These are phyloP conservation scores for Heteromormyrus szaboi DNA, from an alignment of 2,797 vertebrate species.

Conservation along the genomic window DNA sequence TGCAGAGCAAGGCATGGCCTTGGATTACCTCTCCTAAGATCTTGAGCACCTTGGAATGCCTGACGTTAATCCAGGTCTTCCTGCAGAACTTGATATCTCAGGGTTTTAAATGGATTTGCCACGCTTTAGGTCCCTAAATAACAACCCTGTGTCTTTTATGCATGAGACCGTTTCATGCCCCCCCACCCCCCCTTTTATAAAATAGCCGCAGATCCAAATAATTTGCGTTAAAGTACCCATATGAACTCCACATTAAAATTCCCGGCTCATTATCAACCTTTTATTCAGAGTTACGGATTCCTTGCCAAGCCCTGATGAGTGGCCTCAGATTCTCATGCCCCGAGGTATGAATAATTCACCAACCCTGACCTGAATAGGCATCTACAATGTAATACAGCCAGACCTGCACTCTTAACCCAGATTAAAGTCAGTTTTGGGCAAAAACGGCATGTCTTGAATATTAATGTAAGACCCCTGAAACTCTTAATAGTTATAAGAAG, in stretches of 20 bases:
- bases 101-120: neutral
- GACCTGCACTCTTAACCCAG: neutral
- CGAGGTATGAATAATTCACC: slow-evolving; percentile 17
- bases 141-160: neutral
- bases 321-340: neutral
- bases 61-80: neutral
- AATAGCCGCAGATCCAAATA: neutral
- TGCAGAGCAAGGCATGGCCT: neutral
- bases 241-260: neutral
- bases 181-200: neutral
- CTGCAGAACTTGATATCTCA: neutral
- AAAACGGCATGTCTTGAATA: neutral
- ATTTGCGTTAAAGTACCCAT: neutral
- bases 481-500: neutral
- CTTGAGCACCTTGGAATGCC: neutral
- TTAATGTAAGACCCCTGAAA: neutral
- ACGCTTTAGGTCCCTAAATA: neutral
- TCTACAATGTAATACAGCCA: neutral
- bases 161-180: neutral
- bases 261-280: neutral
- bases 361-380: neutral
- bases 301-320: neutral
- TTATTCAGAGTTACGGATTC: neutral
- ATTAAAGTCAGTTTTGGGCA: neutral
- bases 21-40: neutral